phyloP scores from a whole-genome alignment of 1,140 invertebrate species.

The Euglossa dilemma region DNA sequence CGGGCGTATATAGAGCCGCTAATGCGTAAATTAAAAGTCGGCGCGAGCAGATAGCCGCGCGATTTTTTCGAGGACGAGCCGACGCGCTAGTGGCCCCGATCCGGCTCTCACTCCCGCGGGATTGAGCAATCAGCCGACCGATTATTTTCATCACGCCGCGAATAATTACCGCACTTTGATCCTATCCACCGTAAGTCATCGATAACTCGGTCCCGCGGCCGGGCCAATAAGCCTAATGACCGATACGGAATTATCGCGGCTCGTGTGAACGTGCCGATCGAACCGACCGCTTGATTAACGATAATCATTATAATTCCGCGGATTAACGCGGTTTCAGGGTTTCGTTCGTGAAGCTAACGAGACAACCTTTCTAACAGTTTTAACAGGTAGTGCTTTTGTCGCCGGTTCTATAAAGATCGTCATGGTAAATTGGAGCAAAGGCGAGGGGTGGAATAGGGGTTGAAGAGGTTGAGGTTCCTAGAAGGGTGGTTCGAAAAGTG shows the following conservation, averaged over 20 bases:
- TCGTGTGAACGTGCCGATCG: conserved; percentile 59
- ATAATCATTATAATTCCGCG: conserved; percentile 64
- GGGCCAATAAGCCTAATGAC: conserved; percentile 64
- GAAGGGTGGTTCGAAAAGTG: background rate
- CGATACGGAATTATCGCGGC: conserved; percentile 65
- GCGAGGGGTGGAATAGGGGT: background rate
- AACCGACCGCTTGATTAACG: conserved; percentile 45
- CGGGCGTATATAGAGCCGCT: conserved; percentile 52
- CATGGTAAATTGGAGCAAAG: conserved; percentile 15
- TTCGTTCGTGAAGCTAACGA: conserved; percentile 40
- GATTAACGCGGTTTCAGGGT: conserved; percentile 40
- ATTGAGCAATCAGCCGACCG: conserved; percentile 75
- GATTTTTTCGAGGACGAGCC: conserved; percentile 71
- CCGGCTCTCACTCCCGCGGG: conserved; percentile 15
- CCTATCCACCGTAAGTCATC: conserved; percentile 62
- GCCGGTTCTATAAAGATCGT: background rate
- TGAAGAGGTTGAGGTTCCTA: no score
- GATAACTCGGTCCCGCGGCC: conserved; percentile 53
- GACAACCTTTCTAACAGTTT: background rate
- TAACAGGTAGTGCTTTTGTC: background rate
- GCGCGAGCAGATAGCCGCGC: conserved; percentile 38
- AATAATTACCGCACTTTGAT: conserved; percentile 69
- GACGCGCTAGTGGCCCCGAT: conserved; percentile 60
- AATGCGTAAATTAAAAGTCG: conserved; percentile 73
- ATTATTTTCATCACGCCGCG: conserved; percentile 57